Evolutionary conservation across 2,797 vertebrate genomes (phyloP).

Genomic region (Threskiornis aethiopicus): DNA sequence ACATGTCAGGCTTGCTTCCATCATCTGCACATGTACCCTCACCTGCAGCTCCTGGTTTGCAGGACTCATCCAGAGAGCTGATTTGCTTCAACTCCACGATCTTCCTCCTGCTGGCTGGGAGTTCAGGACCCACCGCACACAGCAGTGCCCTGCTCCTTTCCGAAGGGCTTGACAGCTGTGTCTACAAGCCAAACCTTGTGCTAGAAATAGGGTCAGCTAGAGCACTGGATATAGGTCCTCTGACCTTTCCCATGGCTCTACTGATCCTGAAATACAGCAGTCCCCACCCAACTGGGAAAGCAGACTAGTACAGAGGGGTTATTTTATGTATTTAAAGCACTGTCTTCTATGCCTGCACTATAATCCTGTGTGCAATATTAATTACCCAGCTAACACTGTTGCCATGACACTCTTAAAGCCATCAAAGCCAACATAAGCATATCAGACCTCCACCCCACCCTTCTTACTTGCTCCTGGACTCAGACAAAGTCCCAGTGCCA

Average conservation of each 20-base stretch:
- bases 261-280: not conserved
- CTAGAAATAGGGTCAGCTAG: not conserved
- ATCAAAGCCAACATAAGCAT: slow-evolving; percentile 5
- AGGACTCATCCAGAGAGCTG: not conserved
- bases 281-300: not conserved
- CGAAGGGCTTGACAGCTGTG: fast-evolving
- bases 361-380: slow-evolving; percentile 27
- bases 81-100: not conserved
- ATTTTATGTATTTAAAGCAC: not conserved
- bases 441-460: not conserved
- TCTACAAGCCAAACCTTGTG: not conserved
- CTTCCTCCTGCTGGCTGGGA: not conserved
- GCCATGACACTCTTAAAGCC: slow-evolving; percentile 43
- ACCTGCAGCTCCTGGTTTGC: not conserved
- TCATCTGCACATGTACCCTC: not conserved
- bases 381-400: slow-evolving; percentile 44
- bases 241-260: slow-evolving; percentile 39
- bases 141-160: not conserved
- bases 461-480: not conserved
- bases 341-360: not conserved
- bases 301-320: not conserved
- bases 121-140: not conserved
- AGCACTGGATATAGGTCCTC: not conserved
- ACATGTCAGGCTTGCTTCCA: not conserved
- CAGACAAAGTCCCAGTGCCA: not conserved